Evolutionary conservation across 2,888 invertebrate genomes (phyloP), one percentile per base, ranked within the genome.

Genomic region (Aleiodes alternator): DNA sequence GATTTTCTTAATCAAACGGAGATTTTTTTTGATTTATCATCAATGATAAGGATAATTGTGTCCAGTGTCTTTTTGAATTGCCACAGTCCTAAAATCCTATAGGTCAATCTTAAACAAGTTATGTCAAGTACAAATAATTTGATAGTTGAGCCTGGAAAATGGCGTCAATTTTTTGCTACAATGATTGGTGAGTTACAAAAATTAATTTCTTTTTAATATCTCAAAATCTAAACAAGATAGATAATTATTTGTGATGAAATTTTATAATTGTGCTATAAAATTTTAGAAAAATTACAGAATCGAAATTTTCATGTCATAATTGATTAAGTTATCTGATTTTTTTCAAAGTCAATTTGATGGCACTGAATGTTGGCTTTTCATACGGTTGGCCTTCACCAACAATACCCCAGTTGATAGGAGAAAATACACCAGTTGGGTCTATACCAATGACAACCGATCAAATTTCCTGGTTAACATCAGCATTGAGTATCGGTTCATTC

Each of bases 331-430:
- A 8, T 34, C 34, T 6, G 6, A 34, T 6, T 34, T 34, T 43
- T 43, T 7, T 61, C 38, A 8, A 31, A 61, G 61, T 61, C 1
- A 61, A 61, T 38, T 9, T 61, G 6, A 38, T 23, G 38, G 14
- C 61, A 14, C 76, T 91, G 61, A 82, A 87, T 2, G 87, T 90
- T 59, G 91, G 91, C 0, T 86, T 85, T 38, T 85, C 88, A 75
- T 89, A 91, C 72, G 92, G 92, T 0, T 93, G 93, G 93, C 90
- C 92, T 0, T 93, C 94, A 0, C 92, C 93, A 70, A 91, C 92
- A 0, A 83, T 91, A 0, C 88, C 90, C 0, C 85, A 90, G 11
- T 89, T 92, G 59, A 87, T 90, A 16, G 88, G 90, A 0, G 29
- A n/a, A 8, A 81, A 87, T 14, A 89, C 90, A 0, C 91, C 91